Conservation (phyloP, 1,140 invertebrate genomes). For the Drosophila gunungcola region DNA sequence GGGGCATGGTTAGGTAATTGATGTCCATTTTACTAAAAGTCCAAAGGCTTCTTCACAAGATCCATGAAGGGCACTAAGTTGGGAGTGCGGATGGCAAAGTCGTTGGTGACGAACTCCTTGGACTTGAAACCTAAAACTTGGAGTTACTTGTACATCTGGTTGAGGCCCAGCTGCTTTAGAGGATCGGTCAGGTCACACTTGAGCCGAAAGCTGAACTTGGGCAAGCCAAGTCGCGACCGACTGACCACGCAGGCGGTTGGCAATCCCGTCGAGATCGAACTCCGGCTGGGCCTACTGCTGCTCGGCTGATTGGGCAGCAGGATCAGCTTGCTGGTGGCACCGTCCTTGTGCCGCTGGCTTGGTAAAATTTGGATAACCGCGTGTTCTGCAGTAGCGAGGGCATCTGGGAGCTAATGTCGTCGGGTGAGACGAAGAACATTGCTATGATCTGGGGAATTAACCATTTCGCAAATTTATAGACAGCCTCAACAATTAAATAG, state of each 20-base stretch:
- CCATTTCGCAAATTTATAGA: no score
- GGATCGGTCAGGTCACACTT: slow-evolving; percentile 66
- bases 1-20: no score
- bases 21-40: no score
- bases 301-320: slow-evolving; percentile 74
- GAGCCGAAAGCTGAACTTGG: slow-evolving; percentile 69
- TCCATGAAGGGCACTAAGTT: slow-evolving; percentile 73
- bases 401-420: no score
- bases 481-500: no score
- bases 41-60: slow-evolving; percentile 61
- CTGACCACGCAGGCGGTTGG: slow-evolving; percentile 47
- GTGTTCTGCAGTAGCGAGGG: no score
- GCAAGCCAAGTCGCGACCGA: slow-evolving; percentile 52
- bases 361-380: no score
- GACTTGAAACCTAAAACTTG: slow-evolving; percentile 15
- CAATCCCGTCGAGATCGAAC: slow-evolving; percentile 53
- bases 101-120: slow-evolving; percentile 60
- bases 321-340: slow-evolving; percentile 61
- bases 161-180: slow-evolving; percentile 51
- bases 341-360: slow-evolving; percentile 20
- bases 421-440: no score
- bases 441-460: no score
- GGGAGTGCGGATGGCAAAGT: slow-evolving; percentile 76
- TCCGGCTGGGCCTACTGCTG: slow-evolving; percentile 12
- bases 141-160: slow-evolving; percentile 47